These are phyloP conservation scores for Cantharis nigra DNA, from an alignment of 2,888 invertebrate genomes.

Conservation along the genomic window DNA sequence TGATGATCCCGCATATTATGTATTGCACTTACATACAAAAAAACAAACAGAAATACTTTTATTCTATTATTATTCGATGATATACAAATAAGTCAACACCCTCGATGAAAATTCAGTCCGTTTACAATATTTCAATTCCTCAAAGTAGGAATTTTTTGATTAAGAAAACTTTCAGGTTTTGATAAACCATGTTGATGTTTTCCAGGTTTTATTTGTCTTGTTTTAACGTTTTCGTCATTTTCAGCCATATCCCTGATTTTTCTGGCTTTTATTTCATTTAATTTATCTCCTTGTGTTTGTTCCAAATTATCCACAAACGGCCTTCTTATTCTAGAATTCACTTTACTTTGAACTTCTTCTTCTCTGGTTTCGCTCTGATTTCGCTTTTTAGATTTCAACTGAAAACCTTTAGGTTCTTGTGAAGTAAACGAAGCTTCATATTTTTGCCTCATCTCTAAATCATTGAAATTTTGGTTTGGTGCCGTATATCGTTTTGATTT, in stretches of 20 bases:
- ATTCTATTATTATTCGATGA: not conserved
- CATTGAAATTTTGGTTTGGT: not conserved
- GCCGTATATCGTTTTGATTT: not conserved
- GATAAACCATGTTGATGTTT: not conserved
- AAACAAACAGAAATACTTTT: not conserved
- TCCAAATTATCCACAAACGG: constrained; percentile 4
- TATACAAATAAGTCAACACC: not conserved
- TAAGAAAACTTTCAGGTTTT: not conserved
- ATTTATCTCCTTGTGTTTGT: constrained; percentile 60
- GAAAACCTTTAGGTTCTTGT: not conserved
- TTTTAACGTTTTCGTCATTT: not conserved
- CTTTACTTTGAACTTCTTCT: not conserved
- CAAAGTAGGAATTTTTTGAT: not conserved
- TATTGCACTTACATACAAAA: not conserved
- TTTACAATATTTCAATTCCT: not conserved
- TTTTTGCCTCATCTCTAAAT: not conserved
- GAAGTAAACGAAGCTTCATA: not conserved
- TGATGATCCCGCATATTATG: not conserved
- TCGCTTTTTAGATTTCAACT: not conserved
- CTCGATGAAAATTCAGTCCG: not conserved
- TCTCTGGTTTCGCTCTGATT: constrained; percentile 8
- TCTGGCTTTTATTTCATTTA: constrained; percentile 54
- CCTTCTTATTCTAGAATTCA: not conserved
- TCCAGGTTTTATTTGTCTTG: not conserved
- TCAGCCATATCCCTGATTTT: not conserved